Percentiles rank a stretch among this genome's conserved stretches.
Evolutionary conservation across 2,888 invertebrate genomes (phyloP).

Genomic region (Oegoconia quadripuncta): DNA sequence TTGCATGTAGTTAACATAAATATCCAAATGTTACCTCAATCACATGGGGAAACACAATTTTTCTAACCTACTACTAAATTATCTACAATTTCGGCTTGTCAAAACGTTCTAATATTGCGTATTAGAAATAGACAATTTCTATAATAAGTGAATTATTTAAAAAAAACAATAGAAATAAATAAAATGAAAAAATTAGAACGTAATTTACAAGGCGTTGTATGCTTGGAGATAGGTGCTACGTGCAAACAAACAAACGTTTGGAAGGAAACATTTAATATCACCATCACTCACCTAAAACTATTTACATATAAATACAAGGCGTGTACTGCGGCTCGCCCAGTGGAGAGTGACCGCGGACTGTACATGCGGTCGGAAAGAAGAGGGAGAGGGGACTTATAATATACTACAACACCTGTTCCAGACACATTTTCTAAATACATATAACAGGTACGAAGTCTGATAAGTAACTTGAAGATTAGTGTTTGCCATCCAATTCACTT

Average conservation of each 20-base stretch:
- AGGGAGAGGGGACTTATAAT: constrained; percentile 11
- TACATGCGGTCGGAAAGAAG: constrained; percentile 40
- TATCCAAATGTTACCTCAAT: no score
- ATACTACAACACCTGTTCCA: constrained; percentile 12
- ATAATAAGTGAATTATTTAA: not conserved
- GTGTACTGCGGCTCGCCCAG: constrained; percentile 21
- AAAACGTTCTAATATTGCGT: no score
- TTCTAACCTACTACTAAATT: no score
- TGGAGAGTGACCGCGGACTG: constrained; percentile 47
- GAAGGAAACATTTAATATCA: constrained; percentile 65
- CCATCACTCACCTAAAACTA: constrained; percentile 70
- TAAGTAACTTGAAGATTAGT: no score
- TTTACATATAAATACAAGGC: constrained; percentile 72
- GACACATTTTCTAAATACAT: not conserved
- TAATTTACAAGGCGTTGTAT: not conserved
- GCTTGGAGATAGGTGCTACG: constrained; percentile 15
- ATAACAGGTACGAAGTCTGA: no score
- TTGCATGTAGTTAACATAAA: no score
- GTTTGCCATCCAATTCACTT: no score
- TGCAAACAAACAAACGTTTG: constrained; percentile 62
- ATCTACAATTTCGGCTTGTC: no score
- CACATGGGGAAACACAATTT: no score
- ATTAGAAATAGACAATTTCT: no score
- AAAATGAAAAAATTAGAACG: not conserved
- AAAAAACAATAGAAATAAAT: not conserved